Evolutionary conservation across 2,113 vertebrate species (phyloP).

Genomic region (Eretmochelys imbricata): DNA sequence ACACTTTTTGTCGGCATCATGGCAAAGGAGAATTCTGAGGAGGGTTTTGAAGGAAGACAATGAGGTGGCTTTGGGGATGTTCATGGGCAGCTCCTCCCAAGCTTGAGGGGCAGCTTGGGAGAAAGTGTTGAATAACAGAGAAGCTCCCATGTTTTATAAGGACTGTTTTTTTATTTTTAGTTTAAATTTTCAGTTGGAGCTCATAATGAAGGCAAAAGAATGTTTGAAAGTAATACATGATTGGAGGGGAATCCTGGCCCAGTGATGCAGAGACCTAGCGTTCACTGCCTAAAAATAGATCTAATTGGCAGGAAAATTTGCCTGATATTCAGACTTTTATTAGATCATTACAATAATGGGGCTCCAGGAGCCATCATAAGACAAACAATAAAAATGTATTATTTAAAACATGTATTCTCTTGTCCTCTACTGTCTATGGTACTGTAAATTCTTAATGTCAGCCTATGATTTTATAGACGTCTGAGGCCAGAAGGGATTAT

Average conservation of each 20-base stretch:
- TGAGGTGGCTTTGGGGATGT: neutral
- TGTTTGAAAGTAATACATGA: too few species aligned
- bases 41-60: neutral
- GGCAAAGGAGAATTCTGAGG: neutral
- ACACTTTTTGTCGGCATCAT: neutral
- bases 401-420: neutral
- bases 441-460: accelerated
- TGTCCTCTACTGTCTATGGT: neutral
- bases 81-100: neutral
- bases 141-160: neutral
- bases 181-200: neutral
- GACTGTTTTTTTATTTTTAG: neutral
- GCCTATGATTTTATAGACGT: neutral
- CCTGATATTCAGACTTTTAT: neutral
- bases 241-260: neutral
- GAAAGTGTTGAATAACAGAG: neutral
- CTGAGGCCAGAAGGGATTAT: neutral
- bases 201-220: too few species aligned
- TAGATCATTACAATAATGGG: neutral
- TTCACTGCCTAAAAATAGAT: neutral
- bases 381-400: neutral
- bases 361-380: neutral
- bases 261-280: neutral
- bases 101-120: neutral
- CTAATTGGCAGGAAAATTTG: neutral